Conservation (phyloP, 2,113 vertebrate species). For the Tachysurus vachellii region DNA sequence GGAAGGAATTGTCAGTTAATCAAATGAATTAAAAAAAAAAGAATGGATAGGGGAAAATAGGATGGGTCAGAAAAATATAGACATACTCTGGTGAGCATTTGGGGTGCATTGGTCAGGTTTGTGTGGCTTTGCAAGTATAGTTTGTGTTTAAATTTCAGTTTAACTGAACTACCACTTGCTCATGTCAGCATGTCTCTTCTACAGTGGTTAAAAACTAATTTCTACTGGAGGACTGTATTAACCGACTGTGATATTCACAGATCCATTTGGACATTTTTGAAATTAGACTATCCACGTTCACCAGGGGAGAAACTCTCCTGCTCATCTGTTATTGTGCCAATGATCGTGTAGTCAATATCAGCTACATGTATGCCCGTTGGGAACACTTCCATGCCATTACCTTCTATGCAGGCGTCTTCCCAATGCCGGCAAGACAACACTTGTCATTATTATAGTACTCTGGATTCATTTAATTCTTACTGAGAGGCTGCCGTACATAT, state of each 20-base stretch:
- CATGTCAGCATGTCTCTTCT: background rate
- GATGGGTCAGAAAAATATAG: background rate
- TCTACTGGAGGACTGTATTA: background rate
- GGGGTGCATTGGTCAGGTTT: background rate
- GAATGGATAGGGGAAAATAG: background rate
- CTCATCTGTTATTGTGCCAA: slow-evolving; percentile 1
- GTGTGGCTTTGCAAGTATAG: background rate
- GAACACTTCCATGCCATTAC: slow-evolving; percentile 7
- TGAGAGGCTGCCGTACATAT: background rate
- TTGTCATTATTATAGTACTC: background rate
- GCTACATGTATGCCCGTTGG: background rate
- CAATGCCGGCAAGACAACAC: background rate
- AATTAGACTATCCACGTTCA: background rate
- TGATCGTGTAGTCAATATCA: background rate
- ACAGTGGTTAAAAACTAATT: background rate
- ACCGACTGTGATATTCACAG: background rate
- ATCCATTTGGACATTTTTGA: slow-evolving; percentile 17
- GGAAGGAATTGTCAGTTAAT: background rate
- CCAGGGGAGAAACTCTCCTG: background rate
- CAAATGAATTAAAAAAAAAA: background rate
- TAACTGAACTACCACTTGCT: background rate
- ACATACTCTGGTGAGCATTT: background rate
- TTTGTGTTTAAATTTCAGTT: slow-evolving; percentile 6
- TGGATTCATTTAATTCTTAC: background rate
- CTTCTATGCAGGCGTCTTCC: background rate